These are phyloP conservation scores for Hemicordylus capensis DNA, from an alignment of 2,113 vertebrate species.

Conservation along the genomic window DNA sequence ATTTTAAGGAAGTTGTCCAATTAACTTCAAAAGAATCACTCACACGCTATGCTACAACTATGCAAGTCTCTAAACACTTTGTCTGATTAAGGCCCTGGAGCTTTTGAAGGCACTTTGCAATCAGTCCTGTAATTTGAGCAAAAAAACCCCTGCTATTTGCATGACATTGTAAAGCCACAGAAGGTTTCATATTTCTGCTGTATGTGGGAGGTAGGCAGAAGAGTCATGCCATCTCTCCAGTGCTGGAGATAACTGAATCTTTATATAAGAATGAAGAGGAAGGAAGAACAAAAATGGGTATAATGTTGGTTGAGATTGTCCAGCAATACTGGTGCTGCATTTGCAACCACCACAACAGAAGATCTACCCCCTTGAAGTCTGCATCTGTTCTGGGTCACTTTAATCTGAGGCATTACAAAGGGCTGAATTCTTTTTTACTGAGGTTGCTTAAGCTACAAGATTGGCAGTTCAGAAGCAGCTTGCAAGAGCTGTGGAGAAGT, in stretches of 20 bases:
- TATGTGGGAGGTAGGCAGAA: not conserved
- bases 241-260: not conserved
- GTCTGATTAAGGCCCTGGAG: not conserved
- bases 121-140: not conserved
- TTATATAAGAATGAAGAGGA: not conserved
- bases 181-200: rapidly evolving
- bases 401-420: not conserved
- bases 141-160: not conserved
- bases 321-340: not conserved
- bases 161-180: not conserved
- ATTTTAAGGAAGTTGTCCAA: not conserved
- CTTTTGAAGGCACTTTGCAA: not conserved
- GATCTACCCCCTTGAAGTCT: not conserved
- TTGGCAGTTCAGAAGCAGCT: not conserved
- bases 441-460: not conserved
- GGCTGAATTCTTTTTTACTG: not conserved
- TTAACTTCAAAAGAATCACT: conserved; percentile 1
- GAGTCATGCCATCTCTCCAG: rapidly evolving
- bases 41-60: not conserved
- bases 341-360: not conserved
- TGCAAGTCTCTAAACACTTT: not conserved
- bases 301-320: not conserved
- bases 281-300: not conserved
- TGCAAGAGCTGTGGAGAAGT: not conserved
- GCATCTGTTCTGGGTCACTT: not conserved